These are phyloP conservation scores for Melipona quadrifasciata DNA, from an alignment of 1,140 invertebrate species.

Conservation along the genomic window DNA sequence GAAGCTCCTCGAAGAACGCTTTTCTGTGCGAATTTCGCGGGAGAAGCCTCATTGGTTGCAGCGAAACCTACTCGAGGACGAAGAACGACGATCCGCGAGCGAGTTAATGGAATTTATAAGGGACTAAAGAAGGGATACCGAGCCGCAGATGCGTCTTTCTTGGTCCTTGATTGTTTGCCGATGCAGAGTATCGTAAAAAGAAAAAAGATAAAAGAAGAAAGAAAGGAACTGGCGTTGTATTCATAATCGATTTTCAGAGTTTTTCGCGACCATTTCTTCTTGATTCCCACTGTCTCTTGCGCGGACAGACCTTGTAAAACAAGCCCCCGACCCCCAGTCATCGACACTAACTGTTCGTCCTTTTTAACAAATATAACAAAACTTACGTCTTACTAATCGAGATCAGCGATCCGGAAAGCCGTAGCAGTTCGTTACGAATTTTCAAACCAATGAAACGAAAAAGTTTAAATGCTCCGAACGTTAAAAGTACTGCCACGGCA, in stretches of 20 bases:
- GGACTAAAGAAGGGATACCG: background rate
- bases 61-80: background rate
- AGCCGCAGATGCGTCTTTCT: slow-evolving; percentile 8
- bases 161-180: background rate
- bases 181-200: slow-evolving; percentile 9
- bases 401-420: slow-evolving; percentile 36
- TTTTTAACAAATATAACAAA: slow-evolving; percentile 77
- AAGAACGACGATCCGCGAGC: slow-evolving; percentile 9
- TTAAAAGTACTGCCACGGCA: slow-evolving; percentile 32
- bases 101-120: background rate
- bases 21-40: slow-evolving; percentile 12
- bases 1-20: background rate
- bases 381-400: slow-evolving; percentile 71
- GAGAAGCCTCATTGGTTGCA: background rate
- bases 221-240: slow-evolving; percentile 31
- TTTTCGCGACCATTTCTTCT: slow-evolving; percentile 59
- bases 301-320: slow-evolving; percentile 60
- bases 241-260: slow-evolving; percentile 53
- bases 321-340: slow-evolving; percentile 45
- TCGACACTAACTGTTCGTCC: slow-evolving; percentile 75
- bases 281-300: slow-evolving; percentile 32
- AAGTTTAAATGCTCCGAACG: background rate
- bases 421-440: slow-evolving; percentile 1
- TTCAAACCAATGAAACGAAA: background rate
- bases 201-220: no score